Conservation (phyloP, 2,113 vertebrate genomes). For the Stigmatopora argus region DNA sequence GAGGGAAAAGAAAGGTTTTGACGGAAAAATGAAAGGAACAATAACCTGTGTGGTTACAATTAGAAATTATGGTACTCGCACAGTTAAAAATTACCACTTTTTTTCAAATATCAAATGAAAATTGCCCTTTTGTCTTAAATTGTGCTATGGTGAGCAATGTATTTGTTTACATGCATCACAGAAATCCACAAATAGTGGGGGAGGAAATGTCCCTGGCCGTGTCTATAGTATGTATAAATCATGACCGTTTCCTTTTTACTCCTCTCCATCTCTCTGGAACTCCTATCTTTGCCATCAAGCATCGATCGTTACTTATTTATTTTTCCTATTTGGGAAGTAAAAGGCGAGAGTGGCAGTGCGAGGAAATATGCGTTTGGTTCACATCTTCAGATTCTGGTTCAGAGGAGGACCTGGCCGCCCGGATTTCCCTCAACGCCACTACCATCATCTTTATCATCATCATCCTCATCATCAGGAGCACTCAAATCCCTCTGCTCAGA, state of each 20-base stretch:
- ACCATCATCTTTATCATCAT: conserved; percentile 3
- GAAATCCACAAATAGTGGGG: conserved; percentile 43
- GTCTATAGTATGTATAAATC: conserved; percentile 53
- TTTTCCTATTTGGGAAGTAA: conserved; percentile 61
- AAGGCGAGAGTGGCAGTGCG: conserved; percentile 44
- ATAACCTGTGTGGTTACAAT: too few relatives aligned
- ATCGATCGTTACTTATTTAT: conserved; percentile 61
- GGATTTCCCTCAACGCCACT: conserved; percentile 50
- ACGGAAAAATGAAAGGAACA: too few relatives aligned
- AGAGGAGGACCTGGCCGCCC: conserved; percentile 67
- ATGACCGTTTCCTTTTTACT: conserved; percentile 52
- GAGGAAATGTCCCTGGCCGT: conserved; percentile 13
- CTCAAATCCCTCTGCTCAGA: conserved; percentile 77
- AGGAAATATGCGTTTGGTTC: conserved; percentile 52
- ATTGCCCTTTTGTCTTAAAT: too few relatives aligned
- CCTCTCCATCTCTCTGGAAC: conserved; percentile 47
- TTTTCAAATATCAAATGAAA: too few relatives aligned
- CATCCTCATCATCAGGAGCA: conserved; percentile 10
- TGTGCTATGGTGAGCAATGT: too few relatives aligned
- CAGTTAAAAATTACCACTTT: too few relatives aligned
- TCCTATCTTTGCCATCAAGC: conserved; percentile 66
- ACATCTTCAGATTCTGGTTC: conserved; percentile 67
- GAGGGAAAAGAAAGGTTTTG: too few relatives aligned
- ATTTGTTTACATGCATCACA: conserved; percentile 29
- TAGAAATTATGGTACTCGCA: too few relatives aligned